Percentiles rank a stretch among this genome's conserved stretches.
phyloP scores from a whole-genome alignment of 2,888 invertebrate species.

The Zaprionus obscuricornis region DNA sequence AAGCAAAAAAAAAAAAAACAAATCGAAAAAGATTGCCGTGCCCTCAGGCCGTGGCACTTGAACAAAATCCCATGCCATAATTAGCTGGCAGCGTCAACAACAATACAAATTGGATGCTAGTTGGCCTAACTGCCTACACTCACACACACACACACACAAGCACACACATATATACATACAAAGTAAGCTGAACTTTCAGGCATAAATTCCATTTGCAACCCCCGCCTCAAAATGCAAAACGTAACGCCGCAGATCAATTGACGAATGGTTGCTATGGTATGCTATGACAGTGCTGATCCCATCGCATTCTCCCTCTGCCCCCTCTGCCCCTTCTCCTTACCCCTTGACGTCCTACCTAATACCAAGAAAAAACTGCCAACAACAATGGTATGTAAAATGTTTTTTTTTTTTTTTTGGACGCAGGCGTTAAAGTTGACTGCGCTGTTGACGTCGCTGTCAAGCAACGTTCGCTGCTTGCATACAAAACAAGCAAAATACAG shows the following conservation, averaged over 20 bases:
- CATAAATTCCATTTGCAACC: slow-evolving; percentile 69
- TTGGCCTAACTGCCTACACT: slow-evolving; percentile 32
- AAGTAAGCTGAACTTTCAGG: slow-evolving; percentile 56
- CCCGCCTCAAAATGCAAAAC: slow-evolving; percentile 71
- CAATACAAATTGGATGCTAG: slow-evolving; percentile 47
- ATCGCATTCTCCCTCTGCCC: no score
- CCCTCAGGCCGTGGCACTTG: slow-evolving; percentile 46
- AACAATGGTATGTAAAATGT: slow-evolving; percentile 25
- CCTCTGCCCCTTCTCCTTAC: background rate
- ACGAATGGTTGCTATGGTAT: slow-evolving; percentile 53
- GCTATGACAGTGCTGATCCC: no score
- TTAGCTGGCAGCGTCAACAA: slow-evolving; percentile 53
- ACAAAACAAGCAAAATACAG: slow-evolving; percentile 59
- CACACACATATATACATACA: slow-evolving; percentile 38
- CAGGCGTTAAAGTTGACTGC: slow-evolving; percentile 26
- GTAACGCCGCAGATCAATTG: slow-evolving; percentile 65
- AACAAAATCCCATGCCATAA: slow-evolving; percentile 39
- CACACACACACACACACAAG: slow-evolving; percentile 39
- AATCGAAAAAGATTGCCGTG: no score
- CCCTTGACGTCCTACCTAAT: no score
- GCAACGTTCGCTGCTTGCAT: slow-evolving; percentile 55
- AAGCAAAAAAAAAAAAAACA: no score
- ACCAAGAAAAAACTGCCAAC: background rate
- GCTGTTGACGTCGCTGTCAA: slow-evolving; percentile 26
- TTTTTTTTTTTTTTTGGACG: slow-evolving; percentile 13